Percentiles rank a stretch among this genome's conserved stretches.
phyloP scores from a whole-genome alignment of 2,888 invertebrate genomes.

The Ferrisia virgata region DNA sequence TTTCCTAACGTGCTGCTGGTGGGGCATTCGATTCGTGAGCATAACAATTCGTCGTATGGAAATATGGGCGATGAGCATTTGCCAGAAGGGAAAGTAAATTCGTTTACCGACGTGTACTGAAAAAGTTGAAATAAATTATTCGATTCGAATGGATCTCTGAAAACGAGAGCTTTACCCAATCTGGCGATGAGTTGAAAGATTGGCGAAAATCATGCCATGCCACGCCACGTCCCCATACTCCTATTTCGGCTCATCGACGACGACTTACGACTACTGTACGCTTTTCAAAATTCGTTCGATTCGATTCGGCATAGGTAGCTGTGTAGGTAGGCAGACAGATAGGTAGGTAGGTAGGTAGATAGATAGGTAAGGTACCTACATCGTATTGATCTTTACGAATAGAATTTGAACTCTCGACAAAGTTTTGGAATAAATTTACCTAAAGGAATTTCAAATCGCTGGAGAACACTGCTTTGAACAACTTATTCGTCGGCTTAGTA shows the following conservation, averaged over 20 bases:
- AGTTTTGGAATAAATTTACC: slow-evolving; percentile 29
- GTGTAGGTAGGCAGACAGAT: no score
- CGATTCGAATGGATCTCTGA: background rate
- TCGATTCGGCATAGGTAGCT: no score
- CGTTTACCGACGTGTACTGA: background rate
- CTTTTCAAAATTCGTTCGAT: background rate
- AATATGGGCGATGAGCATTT: background rate
- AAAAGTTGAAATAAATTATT: background rate
- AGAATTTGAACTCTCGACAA: slow-evolving; percentile 3
- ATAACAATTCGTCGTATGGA: background rate
- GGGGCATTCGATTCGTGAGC: no score
- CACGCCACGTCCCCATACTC: no score
- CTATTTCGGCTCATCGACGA: slow-evolving; percentile 4
- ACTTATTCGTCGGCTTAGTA: slow-evolving; percentile 17
- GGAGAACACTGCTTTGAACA: slow-evolving; percentile 3
- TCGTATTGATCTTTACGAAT: slow-evolving; percentile 14
- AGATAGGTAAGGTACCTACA: background rate
- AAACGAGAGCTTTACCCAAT: background rate
- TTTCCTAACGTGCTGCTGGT: no score
- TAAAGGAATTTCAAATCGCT: slow-evolving; percentile 21
- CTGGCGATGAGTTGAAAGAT: background rate
- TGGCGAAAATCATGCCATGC: background rate
- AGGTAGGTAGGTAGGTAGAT: no score
- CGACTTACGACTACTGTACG: no score
- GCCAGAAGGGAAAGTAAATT: no score